A percentile compares a stretch with the other conserved stretches of the same genome.
phyloP scores from a whole-genome alignment of 1,140 invertebrate species.

The Lysiphlebus fabarum region DNA sequence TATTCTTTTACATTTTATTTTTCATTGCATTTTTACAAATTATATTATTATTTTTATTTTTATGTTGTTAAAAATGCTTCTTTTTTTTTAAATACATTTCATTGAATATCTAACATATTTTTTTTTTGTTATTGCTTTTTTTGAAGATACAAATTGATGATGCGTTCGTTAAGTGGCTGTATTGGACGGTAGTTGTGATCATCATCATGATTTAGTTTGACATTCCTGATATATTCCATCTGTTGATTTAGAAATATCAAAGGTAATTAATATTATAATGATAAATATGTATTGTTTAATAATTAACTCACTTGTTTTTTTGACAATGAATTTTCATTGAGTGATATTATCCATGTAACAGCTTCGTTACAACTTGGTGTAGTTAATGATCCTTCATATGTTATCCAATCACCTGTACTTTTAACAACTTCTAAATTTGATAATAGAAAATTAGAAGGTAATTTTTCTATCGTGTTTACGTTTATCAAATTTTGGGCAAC shows the following conservation, averaged over 20 bases:
- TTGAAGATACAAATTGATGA: not conserved
- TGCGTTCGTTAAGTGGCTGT: not conserved
- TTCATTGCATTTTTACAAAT: too few species aligned
- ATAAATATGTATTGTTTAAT: not conserved
- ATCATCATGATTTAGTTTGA: not conserved
- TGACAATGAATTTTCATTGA: not conserved
- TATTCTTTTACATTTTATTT: too few species aligned
- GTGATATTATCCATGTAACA: constrained; percentile 12
- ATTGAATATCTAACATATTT: too few species aligned
- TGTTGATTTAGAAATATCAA: not conserved
- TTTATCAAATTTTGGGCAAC: not conserved
- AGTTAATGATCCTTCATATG: constrained; percentile 14
- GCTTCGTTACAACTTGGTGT: constrained; percentile 14
- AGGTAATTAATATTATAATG: not conserved
- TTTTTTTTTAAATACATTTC: too few species aligned
- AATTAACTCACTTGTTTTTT: constrained; percentile 8
- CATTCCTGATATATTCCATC: not conserved
- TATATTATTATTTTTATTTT: too few species aligned
- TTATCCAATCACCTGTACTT: not conserved
- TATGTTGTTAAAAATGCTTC: too few species aligned
- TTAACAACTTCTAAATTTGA: not conserved
- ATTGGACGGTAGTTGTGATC: constrained; percentile 2
- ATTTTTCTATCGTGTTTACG: not conserved
- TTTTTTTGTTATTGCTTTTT: too few species aligned
- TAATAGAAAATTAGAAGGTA: constrained; percentile 8